A percentile compares a stretch with the other conserved stretches of the same genome.
Conservation (phyloP, 2,797 vertebrate genomes). For the Intellagama lesueurii region DNA sequence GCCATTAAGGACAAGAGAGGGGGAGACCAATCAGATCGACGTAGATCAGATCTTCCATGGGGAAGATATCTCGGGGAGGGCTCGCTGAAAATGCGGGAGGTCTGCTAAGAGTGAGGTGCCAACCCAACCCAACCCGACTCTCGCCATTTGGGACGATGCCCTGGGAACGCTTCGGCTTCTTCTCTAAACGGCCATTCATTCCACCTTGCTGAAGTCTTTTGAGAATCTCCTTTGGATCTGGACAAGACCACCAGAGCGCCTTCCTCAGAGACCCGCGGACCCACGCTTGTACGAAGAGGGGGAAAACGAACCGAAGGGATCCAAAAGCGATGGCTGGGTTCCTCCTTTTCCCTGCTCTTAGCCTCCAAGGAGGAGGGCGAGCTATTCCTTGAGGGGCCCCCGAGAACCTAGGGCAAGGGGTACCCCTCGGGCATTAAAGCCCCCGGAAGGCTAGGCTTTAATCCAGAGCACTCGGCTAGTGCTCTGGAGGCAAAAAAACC, state of each 20-base stretch:
- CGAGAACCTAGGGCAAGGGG: not conserved
- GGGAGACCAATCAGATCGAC: not conserved
- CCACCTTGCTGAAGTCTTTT: not conserved
- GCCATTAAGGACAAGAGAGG: not conserved
- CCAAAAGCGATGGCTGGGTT: not conserved
- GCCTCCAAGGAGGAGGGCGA: fast-evolving
- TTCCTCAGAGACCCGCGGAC: too few relatives aligned
- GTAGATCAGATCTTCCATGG: too few relatives aligned
- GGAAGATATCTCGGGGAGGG: not conserved
- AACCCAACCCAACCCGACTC: not conserved
- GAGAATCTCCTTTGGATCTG: not conserved
- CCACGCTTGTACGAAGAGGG: fast-evolving
- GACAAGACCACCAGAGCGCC: not conserved
- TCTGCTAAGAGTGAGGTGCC: too few relatives aligned
- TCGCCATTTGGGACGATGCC: not conserved
- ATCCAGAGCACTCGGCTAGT: not conserved
- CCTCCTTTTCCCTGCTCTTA: not conserved
- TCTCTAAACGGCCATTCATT: not conserved
- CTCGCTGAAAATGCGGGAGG: too few relatives aligned
- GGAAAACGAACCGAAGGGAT: not conserved
- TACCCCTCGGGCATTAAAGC: not conserved
- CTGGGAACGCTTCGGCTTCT: not conserved
- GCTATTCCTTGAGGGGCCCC: not conserved
- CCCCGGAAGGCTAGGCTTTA: too few relatives aligned
- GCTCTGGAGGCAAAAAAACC: not conserved